A percentile compares a stretch with the other conserved stretches of the same genome.
phyloP scores from a whole-genome alignment of 2,113 vertebrate species.

The Bufo gargarizans region DNA sequence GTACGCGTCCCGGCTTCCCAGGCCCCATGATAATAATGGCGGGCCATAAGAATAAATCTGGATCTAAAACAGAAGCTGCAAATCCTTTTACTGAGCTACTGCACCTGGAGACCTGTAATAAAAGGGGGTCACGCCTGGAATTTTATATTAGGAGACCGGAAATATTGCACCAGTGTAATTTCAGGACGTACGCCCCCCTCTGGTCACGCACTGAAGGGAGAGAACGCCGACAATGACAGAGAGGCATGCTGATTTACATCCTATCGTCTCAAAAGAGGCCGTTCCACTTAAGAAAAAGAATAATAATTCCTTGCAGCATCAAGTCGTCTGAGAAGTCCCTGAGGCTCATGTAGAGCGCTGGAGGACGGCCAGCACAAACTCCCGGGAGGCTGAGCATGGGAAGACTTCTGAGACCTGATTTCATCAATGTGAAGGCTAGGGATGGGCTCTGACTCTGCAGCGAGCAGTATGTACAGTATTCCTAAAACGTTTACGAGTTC shows the following conservation, averaged over 20 bases:
- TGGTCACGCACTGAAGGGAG: neutral
- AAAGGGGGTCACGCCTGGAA: neutral
- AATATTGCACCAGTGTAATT: neutral
- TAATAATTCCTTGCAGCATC: constrained; percentile 30
- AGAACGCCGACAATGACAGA: neutral
- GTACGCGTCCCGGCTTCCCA: neutral
- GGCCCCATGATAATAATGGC: neutral
- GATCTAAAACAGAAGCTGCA: neutral
- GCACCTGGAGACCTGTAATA: neutral
- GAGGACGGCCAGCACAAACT: constrained; percentile 20
- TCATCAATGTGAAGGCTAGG: constrained; percentile 22
- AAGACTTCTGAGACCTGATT: constrained; percentile 33
- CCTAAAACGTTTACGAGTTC: neutral
- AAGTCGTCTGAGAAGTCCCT: constrained; percentile 36
- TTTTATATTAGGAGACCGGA: neutral
- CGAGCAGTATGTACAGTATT: constrained; percentile 15
- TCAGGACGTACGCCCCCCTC: neutral
- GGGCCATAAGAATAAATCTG: neutral
- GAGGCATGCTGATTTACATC: neutral
- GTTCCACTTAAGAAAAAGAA: constrained; percentile 29
- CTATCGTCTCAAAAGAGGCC: constrained; percentile 21
- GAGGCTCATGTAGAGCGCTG: constrained; percentile 30
- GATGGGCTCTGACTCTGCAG: neutral
- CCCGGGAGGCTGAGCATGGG: constrained; percentile 25
- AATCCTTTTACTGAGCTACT: neutral